Base-by-base conservation (phyloP, 2,113 vertebrate genomes). In the Dicentrarchus labrax region DNA sequence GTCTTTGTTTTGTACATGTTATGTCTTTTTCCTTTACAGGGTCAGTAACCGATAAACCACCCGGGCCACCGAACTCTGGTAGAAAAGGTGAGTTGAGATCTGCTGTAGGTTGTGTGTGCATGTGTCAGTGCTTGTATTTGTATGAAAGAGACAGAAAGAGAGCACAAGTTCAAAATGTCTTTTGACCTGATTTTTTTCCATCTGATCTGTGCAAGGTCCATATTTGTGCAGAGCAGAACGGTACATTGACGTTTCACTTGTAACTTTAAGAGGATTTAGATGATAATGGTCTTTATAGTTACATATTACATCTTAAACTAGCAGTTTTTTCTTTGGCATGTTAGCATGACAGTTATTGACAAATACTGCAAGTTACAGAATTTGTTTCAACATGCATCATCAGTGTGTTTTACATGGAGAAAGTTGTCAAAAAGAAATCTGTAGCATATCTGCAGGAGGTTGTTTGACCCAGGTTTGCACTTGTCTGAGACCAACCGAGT, bases 31-130 rank as follows among this genome's bases (percentile, higher is more conserved):
- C 30, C 71, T 83, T 79, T 89, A 65, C 95, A 99, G 98, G 97
- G 95, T 98, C 98, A 87, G 97, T 98, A 92, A 99, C 98, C 7
- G 98, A 99, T 89, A 98, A 97, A 89, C 97, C 98, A 56, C 94
- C 95, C 13, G 97, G 96, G 93, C 97, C 97, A 81, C 95, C 97
- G 86, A 98, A 96, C 93, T 97, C 98, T 0, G 98, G 97, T 82
- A 96, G 96, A 96, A 99, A 97, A 98, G 98, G 98, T 99, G 97
- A 99, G 98, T 95, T 91, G 92, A 96, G 96, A 95, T 96, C 96
- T 91, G 85, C 72, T 96, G 83, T 38, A 59, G 53, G 88, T 70
- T 82, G 64, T 80, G 78, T 86, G 83, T 76, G 90, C 77, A 83
- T 78, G 87, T 2, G 77, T 56, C 54, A 48, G 41, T 67, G 73